Evolutionary conservation across 2,113 vertebrate species (phyloP).

Genomic region (Zingel zingel): DNA sequence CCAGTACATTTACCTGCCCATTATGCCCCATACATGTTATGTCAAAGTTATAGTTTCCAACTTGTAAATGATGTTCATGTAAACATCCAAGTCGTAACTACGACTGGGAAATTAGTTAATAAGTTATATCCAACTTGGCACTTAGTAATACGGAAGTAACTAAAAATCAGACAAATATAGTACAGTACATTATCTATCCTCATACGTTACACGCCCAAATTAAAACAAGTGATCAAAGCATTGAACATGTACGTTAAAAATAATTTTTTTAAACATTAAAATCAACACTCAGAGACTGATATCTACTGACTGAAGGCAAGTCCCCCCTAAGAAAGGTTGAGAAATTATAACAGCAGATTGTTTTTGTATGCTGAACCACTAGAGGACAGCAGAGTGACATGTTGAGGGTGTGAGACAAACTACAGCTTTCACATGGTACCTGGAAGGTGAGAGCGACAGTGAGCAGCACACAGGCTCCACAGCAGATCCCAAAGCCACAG

Average conservation of each 20-base stretch:
- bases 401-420: background rate
- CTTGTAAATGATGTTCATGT: background rate
- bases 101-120: background rate
- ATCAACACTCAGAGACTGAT: too few relatives aligned
- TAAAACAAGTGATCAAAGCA: too few relatives aligned
- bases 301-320: too few relatives aligned
- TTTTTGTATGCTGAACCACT: conserved; percentile 4
- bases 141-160: too few relatives aligned
- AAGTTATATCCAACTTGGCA: too few relatives aligned
- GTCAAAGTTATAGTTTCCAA: background rate
- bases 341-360: background rate
- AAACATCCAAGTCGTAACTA: background rate
- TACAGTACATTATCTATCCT: too few relatives aligned
- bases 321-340: background rate
- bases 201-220: too few relatives aligned
- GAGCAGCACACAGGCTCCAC: conserved; percentile 84
- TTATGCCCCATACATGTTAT: background rate
- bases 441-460: conserved; percentile 89
- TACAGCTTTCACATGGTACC: conserved; percentile 74
- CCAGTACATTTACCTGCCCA: background rate
- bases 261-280: too few relatives aligned
- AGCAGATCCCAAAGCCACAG: conserved; percentile 89
- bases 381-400: conserved; percentile 53
- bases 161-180: too few relatives aligned
- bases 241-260: too few relatives aligned